These are phyloP conservation scores for Doryteuthis pealeii DNA, from an alignment of 1,140 invertebrate species.

Conservation along the genomic window DNA sequence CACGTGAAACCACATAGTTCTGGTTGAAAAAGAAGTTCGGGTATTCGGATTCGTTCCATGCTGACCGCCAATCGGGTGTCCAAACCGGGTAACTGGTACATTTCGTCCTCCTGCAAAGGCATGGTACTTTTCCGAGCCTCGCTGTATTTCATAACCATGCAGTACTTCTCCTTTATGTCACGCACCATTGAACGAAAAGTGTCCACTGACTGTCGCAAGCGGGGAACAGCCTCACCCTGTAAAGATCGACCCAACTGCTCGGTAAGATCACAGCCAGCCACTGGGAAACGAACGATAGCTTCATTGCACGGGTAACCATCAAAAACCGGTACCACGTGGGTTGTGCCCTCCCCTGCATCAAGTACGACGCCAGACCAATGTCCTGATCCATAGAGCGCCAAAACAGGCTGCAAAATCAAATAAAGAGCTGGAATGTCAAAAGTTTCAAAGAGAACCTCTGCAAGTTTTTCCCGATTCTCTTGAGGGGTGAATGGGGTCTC, in stretches of 20 bases:
- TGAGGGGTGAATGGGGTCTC: not conserved
- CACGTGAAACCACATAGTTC: slow-evolving; percentile 3
- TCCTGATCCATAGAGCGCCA: slow-evolving; percentile 10
- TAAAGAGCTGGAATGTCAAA: slow-evolving; percentile 8
- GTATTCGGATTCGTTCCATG: not conserved
- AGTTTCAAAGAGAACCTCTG: not conserved
- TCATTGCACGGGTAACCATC: slow-evolving; percentile 11
- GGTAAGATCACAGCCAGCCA: slow-evolving; percentile 6
- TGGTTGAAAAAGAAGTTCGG: slow-evolving; percentile 1
- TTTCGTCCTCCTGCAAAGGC: not conserved
- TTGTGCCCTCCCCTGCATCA: not conserved
- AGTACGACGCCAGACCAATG: slow-evolving; percentile 3
- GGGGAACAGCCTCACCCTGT: not conserved
- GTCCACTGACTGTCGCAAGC: not conserved
- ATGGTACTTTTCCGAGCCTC: not conserved
- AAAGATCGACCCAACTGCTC: not conserved
- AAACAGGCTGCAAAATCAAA: not conserved
- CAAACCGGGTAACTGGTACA: not conserved
- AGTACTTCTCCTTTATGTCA: not conserved
- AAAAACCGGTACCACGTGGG: slow-evolving; percentile 3
- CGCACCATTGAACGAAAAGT: not conserved
- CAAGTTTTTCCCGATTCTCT: not conserved
- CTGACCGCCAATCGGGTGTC: not conserved
- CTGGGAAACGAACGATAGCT: slow-evolving; percentile 8
- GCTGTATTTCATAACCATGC: not conserved